Evolutionary conservation across 2,888 invertebrate species (phyloP).

Genomic region (Ennomos quercinarius): DNA sequence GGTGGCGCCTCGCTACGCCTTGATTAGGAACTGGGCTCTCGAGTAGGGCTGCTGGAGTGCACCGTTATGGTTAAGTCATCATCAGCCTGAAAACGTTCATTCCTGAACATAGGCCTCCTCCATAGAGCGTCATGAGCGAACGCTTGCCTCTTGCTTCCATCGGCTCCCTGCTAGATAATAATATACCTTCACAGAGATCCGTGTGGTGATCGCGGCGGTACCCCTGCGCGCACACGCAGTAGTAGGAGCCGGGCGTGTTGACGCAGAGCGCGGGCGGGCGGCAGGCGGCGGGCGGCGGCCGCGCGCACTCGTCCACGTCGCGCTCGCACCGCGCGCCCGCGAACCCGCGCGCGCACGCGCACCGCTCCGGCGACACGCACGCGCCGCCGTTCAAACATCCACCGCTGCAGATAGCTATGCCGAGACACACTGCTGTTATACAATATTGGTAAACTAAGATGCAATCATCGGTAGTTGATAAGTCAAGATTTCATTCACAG

Average conservation of each 20-base stretch:
- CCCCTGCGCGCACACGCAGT: conserved; percentile 93
- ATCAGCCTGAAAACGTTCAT: too few species aligned
- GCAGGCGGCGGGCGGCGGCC: conserved; percentile 85
- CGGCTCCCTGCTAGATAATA: background rate
- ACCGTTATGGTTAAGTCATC: too few species aligned
- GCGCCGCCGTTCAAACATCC: conserved; percentile 94
- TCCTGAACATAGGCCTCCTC: too few species aligned
- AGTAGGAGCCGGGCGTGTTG: conserved; percentile 96
- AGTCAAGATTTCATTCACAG: too few species aligned
- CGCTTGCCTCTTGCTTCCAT: too few species aligned
- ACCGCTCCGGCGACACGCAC: conserved; percentile 91
- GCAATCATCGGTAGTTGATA: too few species aligned
- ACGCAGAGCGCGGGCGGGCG: conserved; percentile 91
- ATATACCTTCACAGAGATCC: conserved; percentile 87
- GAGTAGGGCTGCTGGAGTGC: too few species aligned
- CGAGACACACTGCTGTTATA: too few species aligned
- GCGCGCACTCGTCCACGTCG: conserved; percentile 93
- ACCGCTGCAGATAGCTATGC: conserved; percentile 90
- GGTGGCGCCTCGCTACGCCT: too few species aligned
- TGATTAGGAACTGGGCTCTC: too few species aligned
- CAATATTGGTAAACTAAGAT: too few species aligned
- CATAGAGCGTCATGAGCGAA: too few species aligned
- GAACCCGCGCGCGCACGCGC: conserved; percentile 93
- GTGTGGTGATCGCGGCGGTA: conserved; percentile 86
- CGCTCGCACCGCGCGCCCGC: conserved; percentile 93